phyloP scores from a whole-genome alignment of 2,113 vertebrate genomes.

The Mormyrus iriodes region DNA sequence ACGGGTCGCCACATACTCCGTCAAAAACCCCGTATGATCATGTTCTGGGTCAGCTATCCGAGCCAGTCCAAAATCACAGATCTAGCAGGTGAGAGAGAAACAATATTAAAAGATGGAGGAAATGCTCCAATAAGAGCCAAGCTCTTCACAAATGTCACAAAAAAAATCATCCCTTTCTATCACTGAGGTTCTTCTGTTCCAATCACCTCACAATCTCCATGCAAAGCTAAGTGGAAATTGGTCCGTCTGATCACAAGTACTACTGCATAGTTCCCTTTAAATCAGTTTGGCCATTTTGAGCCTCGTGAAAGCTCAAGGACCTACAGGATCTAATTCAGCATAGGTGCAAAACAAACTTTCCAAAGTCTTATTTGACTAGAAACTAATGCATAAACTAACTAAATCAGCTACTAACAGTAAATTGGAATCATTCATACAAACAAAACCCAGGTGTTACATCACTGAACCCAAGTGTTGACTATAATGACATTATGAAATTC shows the following conservation, averaged over 20 bases:
- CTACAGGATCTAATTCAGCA: background rate
- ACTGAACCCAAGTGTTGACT: background rate
- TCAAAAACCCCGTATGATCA: slow-evolving; percentile 84
- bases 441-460: background rate
- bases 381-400: background rate
- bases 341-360: background rate
- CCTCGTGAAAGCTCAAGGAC: background rate
- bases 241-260: background rate
- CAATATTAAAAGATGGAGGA: background rate
- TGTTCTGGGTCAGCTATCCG: slow-evolving; percentile 82
- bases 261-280: background rate
- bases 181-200: background rate
- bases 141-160: background rate
- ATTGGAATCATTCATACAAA: background rate
- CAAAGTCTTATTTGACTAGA: background rate
- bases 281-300: background rate
- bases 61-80: slow-evolving; percentile 83
- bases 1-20: slow-evolving; percentile 83
- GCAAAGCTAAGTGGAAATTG: background rate
- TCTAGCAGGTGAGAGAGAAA: slow-evolving; percentile 49
- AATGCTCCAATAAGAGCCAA: background rate
- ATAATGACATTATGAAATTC: background rate
- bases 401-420: background rate
- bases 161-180: no score
- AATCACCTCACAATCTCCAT: background rate